Evolutionary conservation across 2,113 vertebrate genomes (phyloP), one percentile per base, ranked within the genome.

Genomic region (Scortum barcoo): DNA sequence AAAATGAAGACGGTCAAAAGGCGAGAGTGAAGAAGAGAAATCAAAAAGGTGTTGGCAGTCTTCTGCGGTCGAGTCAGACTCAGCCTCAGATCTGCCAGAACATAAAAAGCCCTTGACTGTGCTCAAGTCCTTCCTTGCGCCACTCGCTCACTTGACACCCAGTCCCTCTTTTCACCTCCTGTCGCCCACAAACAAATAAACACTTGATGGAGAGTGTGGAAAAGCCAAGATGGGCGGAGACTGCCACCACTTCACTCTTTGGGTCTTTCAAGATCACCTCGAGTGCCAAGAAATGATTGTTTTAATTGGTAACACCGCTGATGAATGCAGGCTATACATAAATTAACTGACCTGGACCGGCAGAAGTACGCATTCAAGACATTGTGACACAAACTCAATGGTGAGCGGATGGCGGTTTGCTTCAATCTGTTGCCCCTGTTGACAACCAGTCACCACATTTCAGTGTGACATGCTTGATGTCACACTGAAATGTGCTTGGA

Each of bases 131-230:
- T 58, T 86, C 48, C 69, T 42, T 78, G 44, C 70, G 40, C 70
- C 78, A 67, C 73, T 86, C 56, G 42, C 60, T 83, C 89, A 88
- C 88, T 90, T 89, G 84, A 91, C 85, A 85, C 74, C n/a, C 51
- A 69, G 79, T 63, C 76, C 36, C 60, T 57, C 81, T 77, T 83
- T 90, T 89, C 85, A 89, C 73, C 85, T 80, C 73, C 76, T 85
- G 84, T 87, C 83, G 50, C 62, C 67, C 22, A 14, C 86, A 86
- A 91, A 92, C 88, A 93, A 93, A 93, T 70, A 88, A 90, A 83
- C 83, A 86, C 81, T 91, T 88, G 73, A 90, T 89, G 57, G 74
- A 86, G 74, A 83, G 81, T 48, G 66, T 50, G 77, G 53, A 78
- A 79, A 70, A 72, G 86, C 85, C 83, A 80, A 72, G 67, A 60